Base-by-base conservation (phyloP, 2,113 vertebrate genomes). In the Sylvilagus bachmani region DNA sequence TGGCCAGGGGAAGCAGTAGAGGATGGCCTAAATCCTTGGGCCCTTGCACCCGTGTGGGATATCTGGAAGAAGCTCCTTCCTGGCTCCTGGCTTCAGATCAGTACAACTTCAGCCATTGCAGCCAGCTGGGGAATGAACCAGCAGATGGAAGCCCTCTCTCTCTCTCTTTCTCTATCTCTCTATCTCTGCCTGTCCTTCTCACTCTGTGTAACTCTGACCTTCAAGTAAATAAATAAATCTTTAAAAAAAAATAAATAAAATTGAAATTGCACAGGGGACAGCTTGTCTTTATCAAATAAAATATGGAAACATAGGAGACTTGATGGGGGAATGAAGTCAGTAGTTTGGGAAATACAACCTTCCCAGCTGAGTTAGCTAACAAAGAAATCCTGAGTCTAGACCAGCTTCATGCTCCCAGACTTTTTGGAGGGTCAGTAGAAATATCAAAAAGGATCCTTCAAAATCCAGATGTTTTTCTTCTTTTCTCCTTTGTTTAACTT, bases 211-310 rank as follows among this genome's bases (percentile, higher is more conserved):
- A 44, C 44, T 44, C 6, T 44, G 44, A 44, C 44, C 44, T 44
- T 44, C 44, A 44, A 44, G 44, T 44, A 44, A 44, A 44, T 44
- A 44, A 44, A 44, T 44, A 44, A 44, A 44, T 44, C 6, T 9
- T 44, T 44, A 44, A 44, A 44, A 38, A 44, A 44, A 7, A 44
- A 44, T 44, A 90, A 73, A 79, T 79, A 62, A 92, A 80, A 86
- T 49, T 29, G 80, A 90, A 69, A 80, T 86, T 90, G 29, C 21
- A 10, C 24, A 79, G 22, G 33, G 49, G 31, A 64, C 29, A 92
- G 36, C 71, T 89, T 90, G 38, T 79, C n/a, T 58, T 93, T 93
- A 61, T 73, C 44, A 67, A 69, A 62, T 94, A 36, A 84, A 73
- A 92, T 36, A 55, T 36, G 27, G 58, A 78, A 92, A 81, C 17